Evolutionary conservation across 1,140 invertebrate genomes (phyloP).

Genomic region (Drosophila guanche): DNA sequence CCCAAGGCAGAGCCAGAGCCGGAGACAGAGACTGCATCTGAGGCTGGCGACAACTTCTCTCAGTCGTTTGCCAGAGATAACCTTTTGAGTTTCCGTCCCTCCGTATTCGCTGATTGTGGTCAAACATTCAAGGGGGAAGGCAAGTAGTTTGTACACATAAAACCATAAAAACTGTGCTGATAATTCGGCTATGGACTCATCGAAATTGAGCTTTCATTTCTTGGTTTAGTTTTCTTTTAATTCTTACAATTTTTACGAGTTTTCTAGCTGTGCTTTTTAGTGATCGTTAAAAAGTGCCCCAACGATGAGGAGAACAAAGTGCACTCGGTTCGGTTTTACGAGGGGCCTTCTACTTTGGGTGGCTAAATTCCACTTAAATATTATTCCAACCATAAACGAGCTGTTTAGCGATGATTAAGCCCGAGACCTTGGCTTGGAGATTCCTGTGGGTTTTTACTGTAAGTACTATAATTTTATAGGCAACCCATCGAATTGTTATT

Average conservation of each 20-base stretch:
- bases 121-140: neutral
- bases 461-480: conserved; percentile 9
- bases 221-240: conserved; percentile 13
- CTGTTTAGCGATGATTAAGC: conserved; percentile 51
- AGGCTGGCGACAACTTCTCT: conserved; percentile 56
- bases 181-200: too few relatives aligned
- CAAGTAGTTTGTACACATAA: neutral
- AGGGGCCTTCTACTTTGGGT: conserved; percentile 45
- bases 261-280: conserved; percentile 26
- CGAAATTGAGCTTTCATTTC: conserved; percentile 25
- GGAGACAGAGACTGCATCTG: neutral
- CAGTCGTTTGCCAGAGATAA: conserved; percentile 39
- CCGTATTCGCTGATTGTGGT: conserved; percentile 43
- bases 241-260: conserved; percentile 17
- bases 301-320: conserved; percentile 37
- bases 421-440: conserved; percentile 1
- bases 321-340: conserved; percentile 49
- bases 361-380: conserved; percentile 53
- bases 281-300: conserved; percentile 48
- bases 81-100: conserved; percentile 37
- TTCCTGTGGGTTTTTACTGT: conserved; percentile 4
- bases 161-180: neutral
- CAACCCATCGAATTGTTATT: conserved; percentile 19
- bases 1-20: neutral
- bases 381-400: conserved; percentile 28